Base-by-base conservation (phyloP, 2,797 vertebrate genomes). In the Gephyroberyx darwinii region DNA sequence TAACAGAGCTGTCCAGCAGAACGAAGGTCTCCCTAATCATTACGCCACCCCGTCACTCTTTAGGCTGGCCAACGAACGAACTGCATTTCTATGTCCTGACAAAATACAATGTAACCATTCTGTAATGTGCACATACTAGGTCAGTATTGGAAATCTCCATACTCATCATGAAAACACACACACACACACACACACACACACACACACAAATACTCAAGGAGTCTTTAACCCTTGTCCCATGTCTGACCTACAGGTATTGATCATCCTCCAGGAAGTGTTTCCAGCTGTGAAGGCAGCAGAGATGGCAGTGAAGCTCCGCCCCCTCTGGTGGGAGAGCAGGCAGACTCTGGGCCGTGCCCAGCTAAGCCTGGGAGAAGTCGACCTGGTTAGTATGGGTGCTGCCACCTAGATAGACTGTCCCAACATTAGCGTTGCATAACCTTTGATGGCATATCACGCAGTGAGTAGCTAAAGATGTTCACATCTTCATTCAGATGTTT, bases 311-410 rank as follows among this genome's bases (percentile, higher is more conserved):
- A 96, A 96, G 85, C 90, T 95, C 75, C 94, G 94, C 48, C 95
- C 96, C 37, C 90, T 92, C 61, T 98, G 96, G 87, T 98, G 97
- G 95, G 96, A 97, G 80, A 96, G 94, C 48, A 96, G 96, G 96
- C 98, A 97, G 86, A 99, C 97, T 37, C 82, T 99, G 81, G 98
- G 97, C 64, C 96, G 96, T 4, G 95, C 96, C 19, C 98, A 99
- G 83, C 95, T 99, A 82, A 96, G 94, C 83, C 86, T 99, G 71
- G 97, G 98, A 63, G 97, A 99, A 92, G 95, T 99, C 82, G 93
- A 95, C 22, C 84, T 98, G 95, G 98, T 99, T 93, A 90, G 93
- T 83, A 6, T 20, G 4, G 43, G 0, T 22, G 35, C 53, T 62
- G 3, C 43, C 20, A 8, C 59, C 16, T 50, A 19, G 19, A 19